Evolutionary conservation across 2,888 invertebrate species (phyloP).

Genomic region (Eueremaeus valkanovi): DNA sequence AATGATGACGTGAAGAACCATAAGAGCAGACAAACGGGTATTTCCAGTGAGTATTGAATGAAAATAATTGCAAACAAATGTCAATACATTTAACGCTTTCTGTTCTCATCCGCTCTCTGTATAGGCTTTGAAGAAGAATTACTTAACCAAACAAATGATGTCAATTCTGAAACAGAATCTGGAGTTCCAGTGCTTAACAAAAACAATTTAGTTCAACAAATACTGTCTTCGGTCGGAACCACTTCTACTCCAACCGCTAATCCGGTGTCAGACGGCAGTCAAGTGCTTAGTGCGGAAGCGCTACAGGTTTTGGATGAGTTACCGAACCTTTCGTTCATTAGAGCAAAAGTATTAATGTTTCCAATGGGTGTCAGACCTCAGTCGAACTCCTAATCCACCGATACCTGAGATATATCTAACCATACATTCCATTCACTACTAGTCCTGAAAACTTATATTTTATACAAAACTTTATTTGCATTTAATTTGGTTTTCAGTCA

Average conservation of each 20-base stretch:
- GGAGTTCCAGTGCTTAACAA: background rate
- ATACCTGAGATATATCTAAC: too few species aligned
- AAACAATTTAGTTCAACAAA: slow-evolving; percentile 11
- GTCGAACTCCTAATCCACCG: too few species aligned
- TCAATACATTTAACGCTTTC: background rate
- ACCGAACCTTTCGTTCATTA: slow-evolving; percentile 54
- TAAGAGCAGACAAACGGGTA: slow-evolving; percentile 33
- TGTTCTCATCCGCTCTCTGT: background rate
- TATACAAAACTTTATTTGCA: too few species aligned
- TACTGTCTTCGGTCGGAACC: background rate
- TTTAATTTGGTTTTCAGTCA: too few species aligned
- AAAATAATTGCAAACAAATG: slow-evolving; percentile 32
- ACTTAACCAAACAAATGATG: slow-evolving; percentile 45
- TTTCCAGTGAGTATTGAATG: slow-evolving; percentile 43
- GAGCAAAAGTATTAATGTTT: slow-evolving; percentile 54
- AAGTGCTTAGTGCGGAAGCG: slow-evolving; percentile 51
- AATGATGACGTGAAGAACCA: slow-evolving; percentile 43
- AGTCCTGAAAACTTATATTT: too few species aligned
- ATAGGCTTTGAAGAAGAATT: slow-evolving; percentile 51
- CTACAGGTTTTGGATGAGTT: slow-evolving; percentile 51
- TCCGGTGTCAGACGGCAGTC: background rate
- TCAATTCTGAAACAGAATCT: background rate
- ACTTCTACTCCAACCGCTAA: background rate
- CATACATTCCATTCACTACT: too few species aligned
- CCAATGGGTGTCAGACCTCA: slow-evolving; percentile 47